Evolutionary conservation across 2,888 invertebrate species (phyloP).

Genomic region (Coelopa pilipes): DNA sequence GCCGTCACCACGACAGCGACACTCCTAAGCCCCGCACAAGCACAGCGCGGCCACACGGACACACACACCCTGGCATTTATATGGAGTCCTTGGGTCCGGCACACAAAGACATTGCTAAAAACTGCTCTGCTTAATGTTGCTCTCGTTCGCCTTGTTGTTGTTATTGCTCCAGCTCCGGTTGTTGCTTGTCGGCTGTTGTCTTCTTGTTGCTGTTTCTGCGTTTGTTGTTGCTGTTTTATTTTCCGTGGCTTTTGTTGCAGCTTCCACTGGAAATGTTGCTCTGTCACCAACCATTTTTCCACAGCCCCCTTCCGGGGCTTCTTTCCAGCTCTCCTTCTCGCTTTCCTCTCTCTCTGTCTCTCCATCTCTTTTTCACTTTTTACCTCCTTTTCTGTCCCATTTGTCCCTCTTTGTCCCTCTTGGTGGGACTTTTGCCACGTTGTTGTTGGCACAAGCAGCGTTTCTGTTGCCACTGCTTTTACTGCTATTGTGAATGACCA

Average conservation of each 20-base stretch:
- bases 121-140: constrained; percentile 5
- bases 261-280: constrained; percentile 2
- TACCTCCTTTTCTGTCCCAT: neutral
- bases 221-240: neutral
- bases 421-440: neutral
- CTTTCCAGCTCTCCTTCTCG: neutral
- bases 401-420: neutral
- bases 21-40: too few relatives aligned
- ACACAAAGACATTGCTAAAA: constrained; percentile 13
- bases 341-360: neutral
- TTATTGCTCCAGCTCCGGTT: neutral
- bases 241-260: neutral
- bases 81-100: neutral
- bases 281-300: constrained; percentile 1
- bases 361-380: neutral
- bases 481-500: constrained; percentile 24
- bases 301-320: neutral
- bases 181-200: neutral
- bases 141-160: neutral
- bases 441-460: neutral
- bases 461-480: neutral
- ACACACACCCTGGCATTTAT: too few relatives aligned
- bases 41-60: too few relatives aligned
- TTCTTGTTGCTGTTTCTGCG: neutral
- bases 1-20: neutral